phyloP scores from a whole-genome alignment of 2,888 invertebrate genomes.

The Erebia aethiops region DNA sequence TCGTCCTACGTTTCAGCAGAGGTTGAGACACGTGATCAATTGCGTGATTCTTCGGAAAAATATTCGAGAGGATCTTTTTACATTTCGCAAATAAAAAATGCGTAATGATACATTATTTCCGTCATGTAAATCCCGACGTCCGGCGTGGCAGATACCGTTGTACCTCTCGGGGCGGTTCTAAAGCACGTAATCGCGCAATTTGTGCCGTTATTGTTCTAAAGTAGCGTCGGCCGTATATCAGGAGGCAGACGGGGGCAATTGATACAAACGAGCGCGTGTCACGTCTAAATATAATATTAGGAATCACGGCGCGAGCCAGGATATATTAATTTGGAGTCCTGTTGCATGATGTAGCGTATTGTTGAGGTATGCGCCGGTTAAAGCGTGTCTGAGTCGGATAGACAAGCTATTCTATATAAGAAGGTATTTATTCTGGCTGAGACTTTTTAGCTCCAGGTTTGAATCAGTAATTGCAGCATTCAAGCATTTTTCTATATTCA shows the following conservation, averaged over 20 bases:
- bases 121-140: constrained; percentile 35
- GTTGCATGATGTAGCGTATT: constrained; percentile 66
- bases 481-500: no score
- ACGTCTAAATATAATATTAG: constrained; percentile 84
- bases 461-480: background rate
- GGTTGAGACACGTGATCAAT: background rate
- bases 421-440: background rate
- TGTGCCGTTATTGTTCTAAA: constrained; percentile 82
- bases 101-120: constrained; percentile 36
- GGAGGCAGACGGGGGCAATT: constrained; percentile 80
- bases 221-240: constrained; percentile 81
- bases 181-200: constrained; percentile 79
- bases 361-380: constrained; percentile 55
- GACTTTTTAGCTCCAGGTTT: background rate
- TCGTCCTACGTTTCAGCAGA: no score
- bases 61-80: background rate
- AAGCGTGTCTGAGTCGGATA: constrained; percentile 39
- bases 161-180: constrained; percentile 63
- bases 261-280: constrained; percentile 83
- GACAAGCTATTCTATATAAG: constrained; percentile 16
- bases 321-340: constrained; percentile 81
- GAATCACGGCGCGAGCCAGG: constrained; percentile 83
- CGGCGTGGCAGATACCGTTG: constrained; percentile 37
- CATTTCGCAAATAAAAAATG: constrained; percentile 22
- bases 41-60: background rate